phyloP scores from a whole-genome alignment of 2,888 invertebrate species.

The Trimorus sp. region DNA sequence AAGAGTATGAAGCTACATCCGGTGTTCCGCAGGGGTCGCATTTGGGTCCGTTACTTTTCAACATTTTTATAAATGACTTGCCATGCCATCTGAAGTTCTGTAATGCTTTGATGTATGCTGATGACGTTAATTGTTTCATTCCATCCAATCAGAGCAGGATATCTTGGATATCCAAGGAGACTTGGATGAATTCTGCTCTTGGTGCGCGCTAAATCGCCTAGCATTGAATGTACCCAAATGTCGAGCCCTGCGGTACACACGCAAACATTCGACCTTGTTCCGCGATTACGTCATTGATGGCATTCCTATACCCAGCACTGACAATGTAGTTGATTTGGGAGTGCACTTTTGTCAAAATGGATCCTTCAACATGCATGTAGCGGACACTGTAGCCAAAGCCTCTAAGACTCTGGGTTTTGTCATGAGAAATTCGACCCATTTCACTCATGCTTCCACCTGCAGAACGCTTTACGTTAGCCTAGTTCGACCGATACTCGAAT shows the following conservation, averaged over 20 bases:
- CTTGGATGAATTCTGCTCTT: too few relatives aligned
- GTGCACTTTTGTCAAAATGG: neutral
- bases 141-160: neutral
- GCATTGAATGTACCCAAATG: neutral
- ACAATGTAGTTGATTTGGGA: neutral
- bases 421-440: neutral
- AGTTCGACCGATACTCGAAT: slow-evolving; percentile 10
- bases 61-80: slow-evolving; percentile 8
- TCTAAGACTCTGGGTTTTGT: slow-evolving; percentile 9
- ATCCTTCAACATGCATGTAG: neutral
- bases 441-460: neutral
- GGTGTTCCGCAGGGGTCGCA: slow-evolving; percentile 24
- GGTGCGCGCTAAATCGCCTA: neutral
- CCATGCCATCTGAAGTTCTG: neutral
- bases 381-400: neutral
- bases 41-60: neutral
- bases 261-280: neutral
- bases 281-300: neutral
- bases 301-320: neutral
- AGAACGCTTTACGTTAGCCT: neutral
- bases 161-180: too few relatives aligned
- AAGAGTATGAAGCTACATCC: neutral
- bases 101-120: neutral
- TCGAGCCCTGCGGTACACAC: neutral
- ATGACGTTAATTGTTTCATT: neutral